Conservation (phyloP, 2,888 invertebrate genomes). For the Apamea sordens region DNA sequence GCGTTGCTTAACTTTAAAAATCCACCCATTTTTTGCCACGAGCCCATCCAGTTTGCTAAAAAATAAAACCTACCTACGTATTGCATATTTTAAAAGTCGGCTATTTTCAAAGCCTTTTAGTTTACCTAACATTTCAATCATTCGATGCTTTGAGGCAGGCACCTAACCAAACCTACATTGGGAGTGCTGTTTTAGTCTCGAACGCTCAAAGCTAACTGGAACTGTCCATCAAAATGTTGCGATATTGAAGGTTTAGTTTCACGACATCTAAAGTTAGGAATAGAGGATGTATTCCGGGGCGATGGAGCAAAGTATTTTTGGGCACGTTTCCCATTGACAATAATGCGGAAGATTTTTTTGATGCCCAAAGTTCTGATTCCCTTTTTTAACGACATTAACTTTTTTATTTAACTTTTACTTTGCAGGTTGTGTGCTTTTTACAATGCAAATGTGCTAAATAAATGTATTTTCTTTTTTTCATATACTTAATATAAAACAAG, state of each 20-base stretch:
- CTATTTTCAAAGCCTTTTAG: neutral
- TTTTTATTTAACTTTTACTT: no score
- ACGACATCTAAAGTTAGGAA: neutral
- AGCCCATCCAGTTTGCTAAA: neutral
- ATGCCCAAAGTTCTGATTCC: no score
- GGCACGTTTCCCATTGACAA: no score
- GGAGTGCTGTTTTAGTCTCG: conserved; percentile 11
- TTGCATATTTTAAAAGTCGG: neutral
- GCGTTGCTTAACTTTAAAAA: neutral
- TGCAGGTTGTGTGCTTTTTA: no score
- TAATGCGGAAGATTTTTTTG: no score
- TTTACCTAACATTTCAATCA: conserved; percentile 16
- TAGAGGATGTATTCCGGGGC: neutral
- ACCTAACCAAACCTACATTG: conserved; percentile 15
- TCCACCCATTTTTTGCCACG: neutral
- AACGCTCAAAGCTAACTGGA: conserved; percentile 21
- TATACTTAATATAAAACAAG: no score
- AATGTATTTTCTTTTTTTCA: no score
- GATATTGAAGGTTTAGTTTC: neutral
- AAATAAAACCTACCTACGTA: neutral
- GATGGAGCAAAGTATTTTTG: neutral
- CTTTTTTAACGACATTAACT: no score
- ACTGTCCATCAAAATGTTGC: conserved; percentile 30
- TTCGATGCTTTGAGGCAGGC: neutral
- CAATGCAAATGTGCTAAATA: no score